Percentiles rank a stretch among this genome's conserved stretches.
These are phyloP conservation scores for Unio delphinus DNA, from an alignment of 2,888 invertebrate genomes.

Conservation along the genomic window DNA sequence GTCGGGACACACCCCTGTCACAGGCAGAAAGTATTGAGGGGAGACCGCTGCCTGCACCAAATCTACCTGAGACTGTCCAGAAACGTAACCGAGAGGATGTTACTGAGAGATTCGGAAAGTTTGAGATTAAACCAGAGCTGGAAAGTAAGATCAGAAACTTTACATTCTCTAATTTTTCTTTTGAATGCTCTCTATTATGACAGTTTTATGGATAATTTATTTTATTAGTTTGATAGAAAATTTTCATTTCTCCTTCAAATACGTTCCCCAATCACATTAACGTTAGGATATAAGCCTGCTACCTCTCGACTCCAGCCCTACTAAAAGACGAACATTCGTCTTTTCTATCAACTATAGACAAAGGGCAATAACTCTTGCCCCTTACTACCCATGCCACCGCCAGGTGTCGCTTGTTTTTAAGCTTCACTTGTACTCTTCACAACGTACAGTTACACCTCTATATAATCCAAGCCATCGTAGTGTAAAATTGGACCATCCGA, in stretches of 20 bases:
- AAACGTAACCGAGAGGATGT: constrained; percentile 94
- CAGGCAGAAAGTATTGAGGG: constrained; percentile 75
- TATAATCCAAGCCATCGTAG: too few relatives aligned
- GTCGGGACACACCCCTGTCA: constrained; percentile 93
- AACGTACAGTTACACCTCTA: too few relatives aligned
- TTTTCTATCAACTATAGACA: too few relatives aligned
- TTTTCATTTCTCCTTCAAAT: neutral
- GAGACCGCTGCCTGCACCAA: constrained; percentile 53
- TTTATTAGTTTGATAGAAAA: neutral
- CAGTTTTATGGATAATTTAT: neutral
- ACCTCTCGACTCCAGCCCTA: too few relatives aligned
- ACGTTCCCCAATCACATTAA: too few relatives aligned
- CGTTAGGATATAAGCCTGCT: too few relatives aligned
- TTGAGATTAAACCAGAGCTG: constrained; percentile 80
- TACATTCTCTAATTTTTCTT: neutral
- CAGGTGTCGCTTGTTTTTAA: too few relatives aligned
- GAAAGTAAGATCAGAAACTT: constrained; percentile 50
- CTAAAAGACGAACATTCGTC: too few relatives aligned
- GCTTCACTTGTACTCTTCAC: too few relatives aligned
- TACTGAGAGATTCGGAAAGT: constrained; percentile 98
- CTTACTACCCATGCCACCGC: too few relatives aligned
- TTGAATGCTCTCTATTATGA: neutral
- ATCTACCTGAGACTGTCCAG: constrained; percentile 72
- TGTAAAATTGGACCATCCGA: too few relatives aligned
- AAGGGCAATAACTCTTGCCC: too few relatives aligned